These are phyloP conservation scores for Canis aureus DNA, from an alignment of 2,113 vertebrate genomes.

Conservation along the genomic window DNA sequence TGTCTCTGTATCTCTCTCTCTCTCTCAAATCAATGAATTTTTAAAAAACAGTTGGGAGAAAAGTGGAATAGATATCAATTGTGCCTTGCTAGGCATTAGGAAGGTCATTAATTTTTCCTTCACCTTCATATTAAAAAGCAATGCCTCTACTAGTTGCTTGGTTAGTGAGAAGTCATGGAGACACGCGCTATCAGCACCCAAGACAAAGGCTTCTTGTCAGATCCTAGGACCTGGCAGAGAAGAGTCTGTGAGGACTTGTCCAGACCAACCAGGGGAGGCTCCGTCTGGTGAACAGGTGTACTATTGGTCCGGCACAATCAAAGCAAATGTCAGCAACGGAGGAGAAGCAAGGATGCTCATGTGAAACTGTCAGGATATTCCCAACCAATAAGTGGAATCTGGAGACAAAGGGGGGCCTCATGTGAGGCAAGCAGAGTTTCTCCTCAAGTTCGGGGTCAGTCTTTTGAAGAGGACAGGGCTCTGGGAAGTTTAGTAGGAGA, in stretches of 20 bases:
- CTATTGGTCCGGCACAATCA: background rate
- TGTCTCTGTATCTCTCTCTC: too few species aligned
- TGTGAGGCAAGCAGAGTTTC: background rate
- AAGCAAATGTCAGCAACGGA: background rate
- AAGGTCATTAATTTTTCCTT: background rate
- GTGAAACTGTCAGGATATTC: background rate
- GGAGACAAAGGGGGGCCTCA: background rate
- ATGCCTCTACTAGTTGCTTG: background rate
- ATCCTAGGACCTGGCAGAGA: background rate
- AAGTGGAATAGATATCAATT: background rate
- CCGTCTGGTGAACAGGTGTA: background rate
- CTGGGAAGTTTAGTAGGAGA: background rate
- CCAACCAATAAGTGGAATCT: background rate
- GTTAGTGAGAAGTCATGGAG: background rate
- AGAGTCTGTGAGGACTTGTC: background rate
- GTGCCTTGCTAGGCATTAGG: background rate
- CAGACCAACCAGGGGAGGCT: background rate
- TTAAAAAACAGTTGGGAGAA: background rate
- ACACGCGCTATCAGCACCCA: background rate
- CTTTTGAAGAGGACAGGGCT: background rate
- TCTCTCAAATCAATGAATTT: too few species aligned
- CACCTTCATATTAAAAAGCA: background rate
- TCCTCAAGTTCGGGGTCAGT: background rate
- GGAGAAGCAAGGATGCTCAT: background rate
- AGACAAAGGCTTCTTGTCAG: background rate